Evolutionary conservation across 37 sponge, comb jelly and placozoan genomes (phyloP), one percentile per base, ranked within the genome.

Genomic region (Aphrocallistes beatrix): DNA sequence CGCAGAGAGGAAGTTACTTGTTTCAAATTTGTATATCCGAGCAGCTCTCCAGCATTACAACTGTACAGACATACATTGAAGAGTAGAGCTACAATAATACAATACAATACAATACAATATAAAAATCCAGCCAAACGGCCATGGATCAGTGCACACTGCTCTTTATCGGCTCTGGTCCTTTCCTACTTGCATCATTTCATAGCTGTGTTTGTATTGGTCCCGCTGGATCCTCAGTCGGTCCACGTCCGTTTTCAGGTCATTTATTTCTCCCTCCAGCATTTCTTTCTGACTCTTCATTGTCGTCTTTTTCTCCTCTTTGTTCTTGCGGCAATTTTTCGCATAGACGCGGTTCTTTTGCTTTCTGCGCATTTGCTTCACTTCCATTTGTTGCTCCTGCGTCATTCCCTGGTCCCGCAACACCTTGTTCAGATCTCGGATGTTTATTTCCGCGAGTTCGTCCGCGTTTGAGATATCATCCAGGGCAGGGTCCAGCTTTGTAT

Each of bases 331-430:
- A 30, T 60, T 60, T 30, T 60, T 60, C 6, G 75, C 75, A 13
- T 60, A 60, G 3, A 60, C 75, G 75, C 75, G 75, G 75, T 60
- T 60, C 75, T 60, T 60, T 30, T 60, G 75, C 75, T 60, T 60
- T 1, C 75, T 3, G 25, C 75, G 75, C 28, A 60, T 60, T 30
- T 19, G 75, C 21, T 60, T 60, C 10, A 60, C 75, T 28, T 60
- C 75, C 75, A 60, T 60, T 13, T 60, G 75, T 28, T 60, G 28
- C 75, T 60, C 75, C 34, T 60, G 75, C 28, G 17, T 32, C 28
- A 32, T 25, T 6, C 75, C 75, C 75, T 60, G 75, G 75, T 60
- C 75, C 3, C 75, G 25, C 17, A 60, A 30, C 25, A 30, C 21
- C 75, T 60, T 60, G 75, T 60, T 60, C 25, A 60, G 75, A 13